Conservation (phyloP, 2,797 vertebrate species). For the Oreortyx pictus region DNA sequence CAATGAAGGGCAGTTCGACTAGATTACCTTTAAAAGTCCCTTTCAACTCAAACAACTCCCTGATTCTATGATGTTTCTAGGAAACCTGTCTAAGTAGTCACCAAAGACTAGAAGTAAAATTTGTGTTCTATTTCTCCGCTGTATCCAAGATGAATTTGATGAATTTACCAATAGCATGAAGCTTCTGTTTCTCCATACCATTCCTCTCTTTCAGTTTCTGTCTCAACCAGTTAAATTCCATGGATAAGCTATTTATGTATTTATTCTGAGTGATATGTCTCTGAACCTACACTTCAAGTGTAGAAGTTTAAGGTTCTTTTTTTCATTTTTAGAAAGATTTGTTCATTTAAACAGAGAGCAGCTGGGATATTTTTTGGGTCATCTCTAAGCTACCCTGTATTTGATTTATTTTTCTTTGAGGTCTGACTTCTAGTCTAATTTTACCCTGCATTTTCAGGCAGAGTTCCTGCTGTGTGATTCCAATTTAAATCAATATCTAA, state of each 20-base stretch:
- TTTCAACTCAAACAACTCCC: too few species aligned
- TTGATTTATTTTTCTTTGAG: constrained; percentile 31
- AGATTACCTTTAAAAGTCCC: too few species aligned
- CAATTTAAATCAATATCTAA: constrained; percentile 41
- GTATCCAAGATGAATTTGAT: background rate
- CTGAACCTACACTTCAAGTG: background rate
- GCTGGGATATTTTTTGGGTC: background rate
- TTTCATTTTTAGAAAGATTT: background rate
- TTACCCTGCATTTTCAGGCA: background rate
- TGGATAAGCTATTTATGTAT: background rate
- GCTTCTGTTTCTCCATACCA: background rate
- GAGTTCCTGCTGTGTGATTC: background rate
- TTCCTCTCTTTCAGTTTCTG: background rate
- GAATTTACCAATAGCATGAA: background rate
- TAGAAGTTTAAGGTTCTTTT: background rate
- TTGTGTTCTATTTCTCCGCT: background rate
- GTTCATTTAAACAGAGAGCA: background rate
- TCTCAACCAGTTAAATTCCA: background rate
- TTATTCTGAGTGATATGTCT: background rate
- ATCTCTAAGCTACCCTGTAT: background rate
- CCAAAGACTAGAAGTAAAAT: background rate
- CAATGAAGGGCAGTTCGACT: too few species aligned
- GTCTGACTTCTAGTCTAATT: background rate
- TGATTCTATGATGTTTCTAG: too few species aligned
- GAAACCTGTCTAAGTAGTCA: background rate